phyloP scores from a whole-genome alignment of 37 sponge, comb jelly and placozoan genomes.

The Lycopodina hypogea region DNA sequence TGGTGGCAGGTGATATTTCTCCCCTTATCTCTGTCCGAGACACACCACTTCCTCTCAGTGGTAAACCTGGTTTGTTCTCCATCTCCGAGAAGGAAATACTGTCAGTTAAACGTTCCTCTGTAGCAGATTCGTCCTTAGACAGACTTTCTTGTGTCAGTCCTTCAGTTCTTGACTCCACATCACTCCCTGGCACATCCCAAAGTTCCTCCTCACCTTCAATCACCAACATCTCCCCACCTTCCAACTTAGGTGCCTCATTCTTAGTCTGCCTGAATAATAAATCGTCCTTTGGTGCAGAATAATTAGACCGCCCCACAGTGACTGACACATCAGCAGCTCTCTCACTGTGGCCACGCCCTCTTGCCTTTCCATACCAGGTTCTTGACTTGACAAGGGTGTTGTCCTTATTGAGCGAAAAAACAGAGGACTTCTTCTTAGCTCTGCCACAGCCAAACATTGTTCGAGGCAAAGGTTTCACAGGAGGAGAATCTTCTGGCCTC shows the following conservation, averaged over 20 bases:
- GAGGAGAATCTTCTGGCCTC: not conserved
- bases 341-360: slow-evolving; percentile 17
- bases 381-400: slow-evolving; percentile 8
- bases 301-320: not conserved
- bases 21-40: not conserved
- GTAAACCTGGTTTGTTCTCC: not conserved
- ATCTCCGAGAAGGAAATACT: too few relatives aligned
- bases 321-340: too few relatives aligned
- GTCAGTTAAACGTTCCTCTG: not conserved
- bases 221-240: slow-evolving; percentile 9
- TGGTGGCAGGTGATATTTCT: not conserved
- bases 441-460: not conserved
- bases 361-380: slow-evolving; percentile 15
- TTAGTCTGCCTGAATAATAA: not conserved
- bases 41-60: not conserved
- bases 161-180: too few relatives aligned
- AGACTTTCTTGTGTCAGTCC: not conserved
- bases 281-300: not conserved
- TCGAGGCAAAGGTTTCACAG: not conserved
- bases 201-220: slow-evolving; percentile 3
- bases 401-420: slow-evolving; percentile 17
- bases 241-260: not conserved
- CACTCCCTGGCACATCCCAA: not conserved
- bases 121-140: too few relatives aligned
- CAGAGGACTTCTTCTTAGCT: not conserved